A percentile compares a stretch with the other conserved stretches of the same genome.
These are phyloP conservation scores for Sebastes kiyomatsui DNA, from an alignment of 2,797 vertebrate genomes.

Conservation along the genomic window DNA sequence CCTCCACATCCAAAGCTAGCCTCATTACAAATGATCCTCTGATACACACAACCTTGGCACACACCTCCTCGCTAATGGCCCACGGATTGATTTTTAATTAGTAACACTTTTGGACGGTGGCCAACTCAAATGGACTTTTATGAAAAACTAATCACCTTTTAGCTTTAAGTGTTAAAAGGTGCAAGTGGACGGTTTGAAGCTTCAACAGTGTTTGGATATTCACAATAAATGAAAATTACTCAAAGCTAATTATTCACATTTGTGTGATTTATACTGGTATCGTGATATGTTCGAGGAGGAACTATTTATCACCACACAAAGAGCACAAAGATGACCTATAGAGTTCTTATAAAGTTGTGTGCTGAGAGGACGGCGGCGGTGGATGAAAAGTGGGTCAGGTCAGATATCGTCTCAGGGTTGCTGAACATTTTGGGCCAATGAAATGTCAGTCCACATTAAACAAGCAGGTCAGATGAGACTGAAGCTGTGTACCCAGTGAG, in stretches of 20 bases:
- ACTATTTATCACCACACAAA: constrained; percentile 3
- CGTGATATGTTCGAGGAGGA: neutral
- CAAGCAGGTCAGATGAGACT: constrained; percentile 60
- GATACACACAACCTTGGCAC: constrained; percentile 92
- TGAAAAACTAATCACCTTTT: constrained; percentile 86
- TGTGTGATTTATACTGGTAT: neutral
- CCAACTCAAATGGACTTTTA: constrained; percentile 89
- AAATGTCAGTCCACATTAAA: constrained; percentile 72
- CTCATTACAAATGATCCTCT: constrained; percentile 93
- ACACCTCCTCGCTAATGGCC: constrained; percentile 93
- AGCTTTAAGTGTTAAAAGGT: constrained; percentile 72
- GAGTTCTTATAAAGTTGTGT: constrained; percentile 49
- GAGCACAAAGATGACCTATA: constrained; percentile 23
- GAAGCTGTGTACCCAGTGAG: constrained; percentile 52
- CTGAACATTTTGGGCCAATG: constrained; percentile 62
- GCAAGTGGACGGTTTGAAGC: constrained; percentile 51
- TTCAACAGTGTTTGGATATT: constrained; percentile 54
- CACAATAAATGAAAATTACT: constrained; percentile 47
- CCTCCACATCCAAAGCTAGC: constrained; percentile 79
- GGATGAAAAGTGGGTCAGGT: constrained; percentile 76
- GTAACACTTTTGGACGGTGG: constrained; percentile 92
- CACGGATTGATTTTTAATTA: constrained; percentile 99
- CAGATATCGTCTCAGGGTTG: constrained; percentile 62
- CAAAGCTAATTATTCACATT: constrained; percentile 18
- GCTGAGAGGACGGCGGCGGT: constrained; percentile 8